Percentiles rank a stretch among this genome's conserved stretches.
phyloP scores from a whole-genome alignment of 2,113 vertebrate genomes.

The Sporophila hypoxantha region DNA sequence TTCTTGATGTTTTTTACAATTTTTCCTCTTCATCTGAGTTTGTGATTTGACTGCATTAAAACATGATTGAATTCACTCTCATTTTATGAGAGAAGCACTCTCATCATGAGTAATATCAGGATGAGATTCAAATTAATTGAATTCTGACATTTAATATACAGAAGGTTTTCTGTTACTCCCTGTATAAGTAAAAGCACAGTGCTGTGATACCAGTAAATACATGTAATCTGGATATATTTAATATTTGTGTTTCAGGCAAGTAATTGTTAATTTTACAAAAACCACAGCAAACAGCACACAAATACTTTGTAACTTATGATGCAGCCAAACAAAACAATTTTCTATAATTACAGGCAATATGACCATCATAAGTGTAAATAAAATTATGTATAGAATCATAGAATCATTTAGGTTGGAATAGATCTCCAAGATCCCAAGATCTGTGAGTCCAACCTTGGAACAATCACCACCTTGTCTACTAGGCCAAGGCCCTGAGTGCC shows the following conservation, averaged over 20 bases:
- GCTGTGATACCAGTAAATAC: neutral
- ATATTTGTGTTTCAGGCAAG: neutral
- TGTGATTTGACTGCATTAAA: neutral
- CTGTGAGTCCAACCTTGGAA: neutral
- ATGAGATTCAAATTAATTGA: neutral
- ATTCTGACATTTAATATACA: neutral
- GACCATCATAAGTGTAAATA: neutral
- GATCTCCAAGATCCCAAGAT: neutral
- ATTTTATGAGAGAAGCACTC: neutral
- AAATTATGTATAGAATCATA: neutral
- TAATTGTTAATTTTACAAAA: neutral
- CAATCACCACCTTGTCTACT: neutral
- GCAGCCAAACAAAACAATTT: neutral
- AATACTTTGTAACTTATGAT: neutral
- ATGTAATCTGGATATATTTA: neutral
- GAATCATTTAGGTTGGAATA: neutral
- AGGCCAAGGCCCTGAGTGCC: no score
- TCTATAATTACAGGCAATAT: neutral
- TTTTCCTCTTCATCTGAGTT: neutral
- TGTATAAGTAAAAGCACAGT: neutral
- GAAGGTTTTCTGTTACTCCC: neutral
- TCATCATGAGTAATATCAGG: neutral
- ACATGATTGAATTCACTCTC: neutral
- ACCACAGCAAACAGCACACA: neutral
- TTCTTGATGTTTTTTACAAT: neutral